Conservation (phyloP, 2,113 vertebrate species). For the Leuciscus idus region DNA sequence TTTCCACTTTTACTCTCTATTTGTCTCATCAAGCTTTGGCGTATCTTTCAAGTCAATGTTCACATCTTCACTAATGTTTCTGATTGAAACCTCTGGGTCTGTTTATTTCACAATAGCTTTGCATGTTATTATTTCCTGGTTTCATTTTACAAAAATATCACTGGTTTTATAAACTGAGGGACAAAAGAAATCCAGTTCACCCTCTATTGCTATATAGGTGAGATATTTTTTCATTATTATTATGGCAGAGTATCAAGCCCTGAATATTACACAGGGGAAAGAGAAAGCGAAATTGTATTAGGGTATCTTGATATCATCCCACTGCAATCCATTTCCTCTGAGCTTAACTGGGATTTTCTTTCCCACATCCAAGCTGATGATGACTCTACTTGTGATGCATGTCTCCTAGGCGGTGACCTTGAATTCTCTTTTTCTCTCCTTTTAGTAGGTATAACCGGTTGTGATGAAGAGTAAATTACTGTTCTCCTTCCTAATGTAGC, state of each 20-base stretch:
- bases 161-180: conserved; percentile 3
- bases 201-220: not conserved
- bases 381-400: conserved; percentile 9
- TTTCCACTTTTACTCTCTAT: not conserved
- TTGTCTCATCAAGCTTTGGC: not conserved
- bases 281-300: conserved; percentile 5
- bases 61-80: not conserved
- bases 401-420: conserved; percentile 25
- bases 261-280: conserved; percentile 19
- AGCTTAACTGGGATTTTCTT: conserved; percentile 40
- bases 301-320: conserved; percentile 22
- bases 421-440: not conserved
- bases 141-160: not conserved
- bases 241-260: not conserved
- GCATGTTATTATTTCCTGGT: not conserved
- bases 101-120: not conserved
- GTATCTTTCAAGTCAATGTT: not conserved
- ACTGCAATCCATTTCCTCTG: conserved; percentile 14
- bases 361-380: not conserved
- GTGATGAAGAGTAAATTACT: conserved; percentile 26
- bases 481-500: not conserved
- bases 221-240: not conserved
- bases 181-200: not conserved
- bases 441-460: conserved; percentile 14
- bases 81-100: not conserved